Conservation (phyloP, 2,113 vertebrate genomes). For the Mustelus asterias region DNA sequence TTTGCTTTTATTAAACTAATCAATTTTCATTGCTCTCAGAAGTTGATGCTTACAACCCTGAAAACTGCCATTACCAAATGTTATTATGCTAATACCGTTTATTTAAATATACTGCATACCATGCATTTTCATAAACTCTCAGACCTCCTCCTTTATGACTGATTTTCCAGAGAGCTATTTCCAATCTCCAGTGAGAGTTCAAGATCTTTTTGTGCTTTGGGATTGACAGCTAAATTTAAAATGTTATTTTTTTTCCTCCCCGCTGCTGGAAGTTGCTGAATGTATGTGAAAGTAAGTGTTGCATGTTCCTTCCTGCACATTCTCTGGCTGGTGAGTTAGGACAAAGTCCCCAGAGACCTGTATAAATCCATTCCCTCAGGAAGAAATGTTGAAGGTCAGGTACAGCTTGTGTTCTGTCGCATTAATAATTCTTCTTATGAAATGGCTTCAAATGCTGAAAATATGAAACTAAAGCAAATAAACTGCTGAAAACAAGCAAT, state of each 20-base stretch:
- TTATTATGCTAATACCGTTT: not conserved
- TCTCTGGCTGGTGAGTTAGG: not conserved
- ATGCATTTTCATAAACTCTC: not conserved
- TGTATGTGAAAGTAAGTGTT: not conserved
- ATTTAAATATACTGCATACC: not conserved
- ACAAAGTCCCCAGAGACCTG: not conserved
- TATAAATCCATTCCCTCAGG: not conserved
- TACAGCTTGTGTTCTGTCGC: not conserved
- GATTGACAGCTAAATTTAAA: not conserved
- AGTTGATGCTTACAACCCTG: not conserved
- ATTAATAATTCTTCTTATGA: not conserved
- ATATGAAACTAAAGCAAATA: not conserved
- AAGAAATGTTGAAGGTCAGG: not conserved
- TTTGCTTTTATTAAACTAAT: slow-evolving; percentile 26
- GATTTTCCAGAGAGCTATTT: not conserved
- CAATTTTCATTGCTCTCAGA: not conserved
- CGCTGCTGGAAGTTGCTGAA: not conserved
- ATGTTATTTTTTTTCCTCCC: not conserved
- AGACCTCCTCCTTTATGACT: not conserved
- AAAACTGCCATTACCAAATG: not conserved
- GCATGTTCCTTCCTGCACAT: not conserved
- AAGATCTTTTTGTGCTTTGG: not conserved
- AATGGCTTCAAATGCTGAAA: not conserved
- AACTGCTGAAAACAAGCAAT: not conserved
- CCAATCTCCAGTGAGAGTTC: not conserved